Conservation (phyloP, 2,113 vertebrate species). For the Hydrolagus affinis region DNA sequence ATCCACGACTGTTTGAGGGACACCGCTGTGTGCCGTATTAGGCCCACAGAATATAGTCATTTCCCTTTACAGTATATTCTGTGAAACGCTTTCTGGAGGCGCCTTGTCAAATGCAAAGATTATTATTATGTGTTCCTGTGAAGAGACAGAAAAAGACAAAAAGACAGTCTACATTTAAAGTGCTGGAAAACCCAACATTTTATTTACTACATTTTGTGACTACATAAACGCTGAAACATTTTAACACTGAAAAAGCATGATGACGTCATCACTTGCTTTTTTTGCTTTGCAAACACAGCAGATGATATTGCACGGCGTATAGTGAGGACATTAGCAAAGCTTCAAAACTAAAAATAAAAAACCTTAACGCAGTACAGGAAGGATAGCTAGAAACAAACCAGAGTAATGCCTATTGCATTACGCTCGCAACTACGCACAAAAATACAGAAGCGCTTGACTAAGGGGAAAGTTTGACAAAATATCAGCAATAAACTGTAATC, state of each 20-base stretch:
- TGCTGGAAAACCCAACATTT: conserved; percentile 96
- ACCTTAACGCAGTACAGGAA: conserved; percentile 68
- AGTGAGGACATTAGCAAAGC: conserved; percentile 82
- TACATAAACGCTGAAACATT: conserved; percentile 97
- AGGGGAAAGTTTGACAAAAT: conserved; percentile 55
- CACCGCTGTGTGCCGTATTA: too few species aligned
- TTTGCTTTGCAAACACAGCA: conserved; percentile 94
- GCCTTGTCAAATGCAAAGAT: too few species aligned
- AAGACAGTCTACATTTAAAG: conserved; percentile 66
- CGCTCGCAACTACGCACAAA: conserved; percentile 57
- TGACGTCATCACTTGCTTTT: conserved; percentile 88
- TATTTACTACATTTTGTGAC: conserved; percentile 95
- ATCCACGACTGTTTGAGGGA: too few species aligned
- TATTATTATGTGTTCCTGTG: not conserved
- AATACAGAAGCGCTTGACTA: conserved; percentile 64
- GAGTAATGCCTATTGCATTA: conserved; percentile 65
- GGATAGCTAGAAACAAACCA: conserved; percentile 65
- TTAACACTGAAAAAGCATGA: conserved; percentile 93
- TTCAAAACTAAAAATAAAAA: conserved; percentile 56
- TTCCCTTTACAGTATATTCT: too few species aligned
- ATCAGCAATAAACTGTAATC: conserved; percentile 54
- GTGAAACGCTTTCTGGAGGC: too few species aligned
- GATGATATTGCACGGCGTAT: conserved; percentile 96
- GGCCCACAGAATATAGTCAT: too few species aligned
- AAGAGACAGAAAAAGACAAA: conserved; percentile 52